Conservation (phyloP, 53 echinoderm and acorn worm species). For the Temnopleurus reevesii region DNA sequence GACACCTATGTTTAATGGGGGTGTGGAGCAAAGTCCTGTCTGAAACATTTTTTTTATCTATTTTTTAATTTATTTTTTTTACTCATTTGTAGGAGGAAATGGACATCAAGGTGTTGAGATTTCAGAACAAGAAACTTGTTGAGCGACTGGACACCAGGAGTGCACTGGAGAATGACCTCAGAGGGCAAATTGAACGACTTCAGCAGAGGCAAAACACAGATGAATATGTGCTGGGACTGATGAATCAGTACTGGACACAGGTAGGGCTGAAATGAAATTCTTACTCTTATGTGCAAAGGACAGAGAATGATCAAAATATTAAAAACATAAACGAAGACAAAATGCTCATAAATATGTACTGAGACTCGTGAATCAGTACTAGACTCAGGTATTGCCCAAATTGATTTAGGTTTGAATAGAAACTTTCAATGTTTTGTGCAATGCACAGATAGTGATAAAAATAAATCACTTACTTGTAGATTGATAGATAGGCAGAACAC, state of each 20-base stretch:
- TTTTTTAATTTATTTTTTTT: no score
- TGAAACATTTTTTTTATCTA: no score
- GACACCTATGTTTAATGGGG: no score
- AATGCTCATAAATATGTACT: slow-evolving; percentile 86
- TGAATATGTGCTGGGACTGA: slow-evolving; percentile 82
- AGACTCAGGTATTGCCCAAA: slow-evolving; percentile 90
- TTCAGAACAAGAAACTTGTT: slow-evolving; percentile 92
- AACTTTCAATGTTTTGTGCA: neutral
- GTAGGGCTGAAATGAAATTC: no score
- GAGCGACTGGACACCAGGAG: slow-evolving; percentile 78
- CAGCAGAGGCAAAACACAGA: slow-evolving; percentile 90
- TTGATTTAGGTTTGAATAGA: neutral
- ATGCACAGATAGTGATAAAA: no score
- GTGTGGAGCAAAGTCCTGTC: no score
- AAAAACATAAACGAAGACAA: slow-evolving; percentile 78
- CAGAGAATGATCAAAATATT: no score
- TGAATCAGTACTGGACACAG: slow-evolving; percentile 99
- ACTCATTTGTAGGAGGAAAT: slow-evolving; percentile 77
- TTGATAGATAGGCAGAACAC: slow-evolving; percentile 69
- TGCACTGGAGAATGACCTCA: slow-evolving; percentile 81
- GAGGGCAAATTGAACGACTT: slow-evolving; percentile 79
- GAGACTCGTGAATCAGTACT: slow-evolving; percentile 93
- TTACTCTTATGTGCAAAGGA: no score
- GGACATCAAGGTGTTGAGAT: slow-evolving; percentile 89
- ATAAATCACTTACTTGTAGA: neutral